Conservation (phyloP, 2,888 invertebrate species). For the Rutpela maculata region DNA sequence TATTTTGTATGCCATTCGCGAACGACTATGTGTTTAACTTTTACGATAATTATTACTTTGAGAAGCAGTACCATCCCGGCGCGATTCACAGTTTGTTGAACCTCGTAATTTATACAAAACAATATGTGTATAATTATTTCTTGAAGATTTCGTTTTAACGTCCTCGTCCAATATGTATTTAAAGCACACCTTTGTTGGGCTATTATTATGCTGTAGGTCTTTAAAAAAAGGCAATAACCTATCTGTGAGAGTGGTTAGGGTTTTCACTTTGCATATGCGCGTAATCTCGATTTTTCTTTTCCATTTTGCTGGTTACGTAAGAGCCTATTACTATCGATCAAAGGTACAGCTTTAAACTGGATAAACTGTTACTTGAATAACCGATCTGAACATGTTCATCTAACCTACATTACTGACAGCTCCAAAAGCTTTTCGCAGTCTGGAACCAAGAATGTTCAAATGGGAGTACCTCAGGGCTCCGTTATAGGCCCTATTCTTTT, state of each 20-base stretch:
- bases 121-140: conserved; percentile 13
- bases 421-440: no score
- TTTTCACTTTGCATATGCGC: no score
- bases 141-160: conserved; percentile 7
- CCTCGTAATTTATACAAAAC: conserved; percentile 23
- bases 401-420: no score
- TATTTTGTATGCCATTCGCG: background rate
- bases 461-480: no score
- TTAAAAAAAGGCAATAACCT: background rate
- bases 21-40: background rate
- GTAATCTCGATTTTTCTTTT: no score
- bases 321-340: no score
- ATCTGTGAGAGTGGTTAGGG: background rate
- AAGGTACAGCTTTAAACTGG: no score
- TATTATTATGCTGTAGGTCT: background rate
- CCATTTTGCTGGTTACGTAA: no score
- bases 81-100: conserved; percentile 24
- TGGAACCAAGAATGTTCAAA: no score
- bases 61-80: conserved; percentile 12
- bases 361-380: no score
- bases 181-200: background rate
- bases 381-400: no score
- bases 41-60: conserved; percentile 2
- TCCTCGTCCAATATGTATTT: background rate
- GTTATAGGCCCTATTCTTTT: no score